These are phyloP conservation scores for Pediacus dermestoides DNA, from an alignment of 2,888 invertebrate species.

Conservation along the genomic window DNA sequence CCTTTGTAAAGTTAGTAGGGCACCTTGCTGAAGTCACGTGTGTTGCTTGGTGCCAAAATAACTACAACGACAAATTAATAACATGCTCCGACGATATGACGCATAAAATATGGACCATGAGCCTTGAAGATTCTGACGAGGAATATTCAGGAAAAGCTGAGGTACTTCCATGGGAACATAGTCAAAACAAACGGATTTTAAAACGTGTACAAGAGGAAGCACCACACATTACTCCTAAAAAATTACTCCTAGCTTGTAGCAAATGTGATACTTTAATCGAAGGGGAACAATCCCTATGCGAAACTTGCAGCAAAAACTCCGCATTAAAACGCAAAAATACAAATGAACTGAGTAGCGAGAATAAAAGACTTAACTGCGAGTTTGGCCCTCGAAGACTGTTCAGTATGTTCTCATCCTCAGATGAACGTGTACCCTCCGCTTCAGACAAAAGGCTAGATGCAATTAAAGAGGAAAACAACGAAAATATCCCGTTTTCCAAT, in stretches of 20 bases:
- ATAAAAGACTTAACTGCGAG: constrained; percentile 21
- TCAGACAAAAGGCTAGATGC: constrained; percentile 34
- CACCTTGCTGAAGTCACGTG: constrained; percentile 85
- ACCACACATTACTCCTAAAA: constrained; percentile 24
- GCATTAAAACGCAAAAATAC: constrained; percentile 29
- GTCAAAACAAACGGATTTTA: constrained; percentile 8
- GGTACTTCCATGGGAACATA: constrained; percentile 25
- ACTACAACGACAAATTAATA: constrained; percentile 59
- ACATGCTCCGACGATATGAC: constrained; percentile 82
- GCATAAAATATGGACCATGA: constrained; percentile 73
- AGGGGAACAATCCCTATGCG: constrained; percentile 25
- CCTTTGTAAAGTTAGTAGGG: constrained; percentile 67
- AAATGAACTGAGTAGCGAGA: constrained; percentile 35
- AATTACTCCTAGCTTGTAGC: constrained; percentile 27
- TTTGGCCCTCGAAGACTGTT: constrained; percentile 30
- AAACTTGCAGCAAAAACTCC: constrained; percentile 30
- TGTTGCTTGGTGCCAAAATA: constrained; percentile 70
- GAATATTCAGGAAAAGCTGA: constrained; percentile 36
- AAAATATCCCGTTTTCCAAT: constrained; percentile 14
- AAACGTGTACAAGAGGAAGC: constrained; percentile 2
- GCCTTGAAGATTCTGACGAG: constrained; percentile 49
- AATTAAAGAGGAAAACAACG: neutral
- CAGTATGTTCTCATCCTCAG: constrained; percentile 40
- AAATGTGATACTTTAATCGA: too few relatives aligned
- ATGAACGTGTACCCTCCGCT: constrained; percentile 40